Percentiles rank a stretch among this genome's conserved stretches.
Evolutionary conservation across 2,888 invertebrate species (phyloP).

Genomic region (Norana najaformis): DNA sequence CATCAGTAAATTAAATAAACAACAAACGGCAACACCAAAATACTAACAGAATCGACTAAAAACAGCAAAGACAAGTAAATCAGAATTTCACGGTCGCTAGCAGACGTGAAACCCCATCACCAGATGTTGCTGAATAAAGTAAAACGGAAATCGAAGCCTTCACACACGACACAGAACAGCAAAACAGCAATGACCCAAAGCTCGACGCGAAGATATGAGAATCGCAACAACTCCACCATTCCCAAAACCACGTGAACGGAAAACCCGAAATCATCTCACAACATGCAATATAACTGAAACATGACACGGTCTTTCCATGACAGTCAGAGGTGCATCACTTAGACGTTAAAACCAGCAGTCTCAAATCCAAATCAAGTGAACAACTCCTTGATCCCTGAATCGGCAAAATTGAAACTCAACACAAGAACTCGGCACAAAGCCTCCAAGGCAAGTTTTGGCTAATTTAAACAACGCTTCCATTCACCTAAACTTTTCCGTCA

Average conservation of each 20-base stretch:
- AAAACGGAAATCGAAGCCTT: too few species aligned
- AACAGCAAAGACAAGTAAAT: not conserved
- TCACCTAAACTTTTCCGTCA: not conserved
- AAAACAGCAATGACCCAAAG: not conserved
- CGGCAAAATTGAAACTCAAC: not conserved
- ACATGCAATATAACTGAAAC: not conserved
- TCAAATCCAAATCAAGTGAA: not conserved
- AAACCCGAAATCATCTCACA: not conserved
- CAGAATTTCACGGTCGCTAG: not conserved
- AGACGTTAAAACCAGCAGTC: not conserved
- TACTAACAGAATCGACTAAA: not conserved
- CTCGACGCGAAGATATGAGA: not conserved
- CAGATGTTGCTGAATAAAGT: too few species aligned
- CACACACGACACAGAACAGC: not conserved
- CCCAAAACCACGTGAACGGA: not conserved
- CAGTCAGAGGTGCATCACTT: not conserved
- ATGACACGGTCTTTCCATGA: not conserved
- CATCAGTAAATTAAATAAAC: not conserved
- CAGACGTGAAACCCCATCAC: not conserved
- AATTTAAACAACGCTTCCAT: not conserved
- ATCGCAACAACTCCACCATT: not conserved
- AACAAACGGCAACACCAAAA: not conserved
- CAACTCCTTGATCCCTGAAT: not conserved
- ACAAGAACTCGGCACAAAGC: not conserved
- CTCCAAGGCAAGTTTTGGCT: conserved; percentile 13